Evolutionary conservation across 1,140 invertebrate species (phyloP).

Genomic region (Scaptomyza pallida): DNA sequence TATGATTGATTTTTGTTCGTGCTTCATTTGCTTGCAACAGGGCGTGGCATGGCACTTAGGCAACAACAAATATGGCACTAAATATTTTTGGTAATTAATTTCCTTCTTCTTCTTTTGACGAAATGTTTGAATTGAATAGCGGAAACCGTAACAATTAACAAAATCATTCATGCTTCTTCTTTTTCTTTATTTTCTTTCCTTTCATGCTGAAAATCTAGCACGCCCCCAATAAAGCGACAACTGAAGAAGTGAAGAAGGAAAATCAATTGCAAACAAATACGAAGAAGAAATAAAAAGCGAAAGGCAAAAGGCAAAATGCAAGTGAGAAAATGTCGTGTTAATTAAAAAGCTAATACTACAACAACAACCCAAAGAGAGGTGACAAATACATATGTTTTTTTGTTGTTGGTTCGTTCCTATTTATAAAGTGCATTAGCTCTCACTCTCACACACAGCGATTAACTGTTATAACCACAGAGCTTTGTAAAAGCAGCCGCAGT

Average conservation of each 20-base stretch:
- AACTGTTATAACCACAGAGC: constrained; percentile 7
- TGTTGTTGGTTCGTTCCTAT: constrained; percentile 52
- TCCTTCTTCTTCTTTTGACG: constrained; percentile 18
- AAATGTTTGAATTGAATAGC: constrained; percentile 30
- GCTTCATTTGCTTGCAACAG: constrained; percentile 52
- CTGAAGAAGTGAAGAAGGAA: constrained; percentile 1
- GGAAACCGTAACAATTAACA: constrained; percentile 73
- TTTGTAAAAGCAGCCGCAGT: neutral
- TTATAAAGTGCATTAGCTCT: constrained; percentile 44
- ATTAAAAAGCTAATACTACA: constrained; percentile 53
- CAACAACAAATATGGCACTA: constrained; percentile 58
- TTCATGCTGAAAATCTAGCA: constrained; percentile 39
- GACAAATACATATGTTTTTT: constrained; percentile 67
- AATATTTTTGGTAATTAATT: constrained; percentile 78
- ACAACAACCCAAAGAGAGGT: constrained; percentile 22
- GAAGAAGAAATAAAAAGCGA: constrained; percentile 29
- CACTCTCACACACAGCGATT: constrained; percentile 19
- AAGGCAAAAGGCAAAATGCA: constrained; percentile 54
- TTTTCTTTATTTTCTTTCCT: constrained; percentile 21
- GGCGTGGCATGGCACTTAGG: constrained; percentile 44
- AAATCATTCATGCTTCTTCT: constrained; percentile 6
- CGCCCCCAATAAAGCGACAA: constrained; percentile 52
- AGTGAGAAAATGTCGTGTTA: constrained; percentile 63
- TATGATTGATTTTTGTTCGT: constrained; percentile 51
- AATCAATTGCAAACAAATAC: constrained; percentile 12